Base-by-base conservation (phyloP, 1,140 invertebrate species). In the Atta texana region DNA sequence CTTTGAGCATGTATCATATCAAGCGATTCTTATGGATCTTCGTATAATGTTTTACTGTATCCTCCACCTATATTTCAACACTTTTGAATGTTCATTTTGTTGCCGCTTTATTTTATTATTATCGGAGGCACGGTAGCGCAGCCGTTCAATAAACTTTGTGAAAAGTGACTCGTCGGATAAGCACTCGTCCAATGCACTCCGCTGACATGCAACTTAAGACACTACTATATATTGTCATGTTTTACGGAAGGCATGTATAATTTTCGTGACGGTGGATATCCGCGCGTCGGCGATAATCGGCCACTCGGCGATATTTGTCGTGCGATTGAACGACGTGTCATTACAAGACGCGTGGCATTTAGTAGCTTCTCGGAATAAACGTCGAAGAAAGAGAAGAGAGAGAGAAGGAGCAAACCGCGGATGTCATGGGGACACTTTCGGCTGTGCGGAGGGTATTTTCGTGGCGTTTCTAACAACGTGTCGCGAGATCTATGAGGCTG, bases 401-500 rank as follows among this genome's bases (percentile, higher is more conserved):
- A 21, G 21, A 49, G 68, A 71, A 14, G 21, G 51, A 59, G 55
- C 28, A 14, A 34, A 59, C 24, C 55, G 31, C 31, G 69, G 78
- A 85, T 89, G 89, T 85, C 74, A 57, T 76, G 59, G 10, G 39
- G 75, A 63, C 68, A 69, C 80, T 89, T 82, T 85, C 68, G 74
- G 49, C 63, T 53, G 78, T 75, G 82, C 51, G 61, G 76, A 89
- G 80, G 82, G 82, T 92, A 92, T 91, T 93, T 93, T 90, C 77
- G 89, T 89, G 81, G 77, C 49, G 81, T 90, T 69, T 90, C 87
- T 93, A 93, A 93, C 92, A 91, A 93, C 75, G 90, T 93, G 92
- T 90, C 92, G 81, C 90, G 89, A 93, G 92, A 94, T 93, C 88
- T 93, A 93, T 91, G 93, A 93, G 92, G 89, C 89, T 93, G 93